phyloP scores from a whole-genome alignment of 2,113 vertebrate species.

The Vidua chalybeata region DNA sequence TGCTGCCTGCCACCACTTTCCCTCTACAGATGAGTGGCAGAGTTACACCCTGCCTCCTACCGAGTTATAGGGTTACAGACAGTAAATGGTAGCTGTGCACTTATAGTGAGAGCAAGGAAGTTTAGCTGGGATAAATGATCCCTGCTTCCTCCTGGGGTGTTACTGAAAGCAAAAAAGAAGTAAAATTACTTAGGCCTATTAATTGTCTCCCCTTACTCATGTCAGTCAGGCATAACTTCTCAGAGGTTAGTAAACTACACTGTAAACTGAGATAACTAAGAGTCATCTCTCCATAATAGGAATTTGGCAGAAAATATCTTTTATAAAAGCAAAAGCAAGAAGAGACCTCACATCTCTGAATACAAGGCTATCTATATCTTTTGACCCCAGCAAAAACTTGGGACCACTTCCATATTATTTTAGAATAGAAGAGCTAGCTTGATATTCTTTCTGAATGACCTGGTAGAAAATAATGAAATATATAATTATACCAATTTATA shows the following conservation, averaged over 20 bases:
- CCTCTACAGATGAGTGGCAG: neutral
- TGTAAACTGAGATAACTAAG: neutral
- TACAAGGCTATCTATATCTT: neutral
- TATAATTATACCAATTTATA: neutral
- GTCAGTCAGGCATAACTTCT: neutral
- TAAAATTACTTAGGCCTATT: neutral
- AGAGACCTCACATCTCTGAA: neutral
- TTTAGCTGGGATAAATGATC: neutral
- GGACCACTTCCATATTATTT: neutral
- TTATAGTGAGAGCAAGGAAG: neutral
- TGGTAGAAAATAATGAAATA: neutral
- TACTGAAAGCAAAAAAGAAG: neutral
- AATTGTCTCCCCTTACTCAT: neutral
- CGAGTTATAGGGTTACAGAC: neutral
- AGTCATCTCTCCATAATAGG: neutral
- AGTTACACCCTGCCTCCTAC: neutral
- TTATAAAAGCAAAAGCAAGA: neutral
- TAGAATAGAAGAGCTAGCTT: neutral
- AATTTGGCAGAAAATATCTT: neutral
- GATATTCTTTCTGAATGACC: neutral
- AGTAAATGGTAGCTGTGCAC: neutral
- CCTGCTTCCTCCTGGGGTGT: neutral
- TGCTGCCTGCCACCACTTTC: neutral
- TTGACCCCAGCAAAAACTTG: neutral
- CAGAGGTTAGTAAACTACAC: neutral